Evolutionary conservation across 2,113 vertebrate genomes (phyloP).

Genomic region (Rhadina sibilatrix): DNA sequence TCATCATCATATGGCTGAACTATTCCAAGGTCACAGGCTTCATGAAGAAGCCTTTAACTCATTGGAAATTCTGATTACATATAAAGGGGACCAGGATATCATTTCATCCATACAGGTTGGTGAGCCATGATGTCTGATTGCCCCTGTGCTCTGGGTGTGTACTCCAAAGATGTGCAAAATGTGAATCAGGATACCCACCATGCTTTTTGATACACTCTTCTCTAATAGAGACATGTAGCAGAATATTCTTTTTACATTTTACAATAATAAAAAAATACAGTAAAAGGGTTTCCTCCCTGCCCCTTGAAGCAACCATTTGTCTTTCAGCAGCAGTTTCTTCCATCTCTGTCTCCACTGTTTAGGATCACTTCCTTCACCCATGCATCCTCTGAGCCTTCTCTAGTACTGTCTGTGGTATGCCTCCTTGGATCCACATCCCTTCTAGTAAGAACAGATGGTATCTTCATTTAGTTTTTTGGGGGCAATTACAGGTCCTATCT

Average conservation of each 20-base stretch:
- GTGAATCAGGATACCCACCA: background rate
- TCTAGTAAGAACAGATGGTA: background rate
- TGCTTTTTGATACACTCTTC: background rate
- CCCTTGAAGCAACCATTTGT: background rate
- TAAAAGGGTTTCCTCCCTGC: background rate
- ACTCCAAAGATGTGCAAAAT: background rate
- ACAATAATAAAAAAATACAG: background rate
- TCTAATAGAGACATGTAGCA: background rate
- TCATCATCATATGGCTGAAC: background rate
- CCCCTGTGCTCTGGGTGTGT: background rate
- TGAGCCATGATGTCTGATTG: background rate
- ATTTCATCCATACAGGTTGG: background rate
- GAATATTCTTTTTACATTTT: background rate
- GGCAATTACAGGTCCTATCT: background rate
- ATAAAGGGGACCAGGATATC: background rate
- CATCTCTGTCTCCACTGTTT: background rate
- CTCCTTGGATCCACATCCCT: background rate
- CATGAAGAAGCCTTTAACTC: background rate
- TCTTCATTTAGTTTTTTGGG: background rate
- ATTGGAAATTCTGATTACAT: background rate
- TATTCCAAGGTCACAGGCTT: background rate
- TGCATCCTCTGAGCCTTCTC: background rate
- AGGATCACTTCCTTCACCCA: background rate
- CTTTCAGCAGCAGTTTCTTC: background rate
- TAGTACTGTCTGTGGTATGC: background rate